Base-by-base conservation (phyloP, 2,888 invertebrate genomes). In the Synergus itoensis region DNA sequence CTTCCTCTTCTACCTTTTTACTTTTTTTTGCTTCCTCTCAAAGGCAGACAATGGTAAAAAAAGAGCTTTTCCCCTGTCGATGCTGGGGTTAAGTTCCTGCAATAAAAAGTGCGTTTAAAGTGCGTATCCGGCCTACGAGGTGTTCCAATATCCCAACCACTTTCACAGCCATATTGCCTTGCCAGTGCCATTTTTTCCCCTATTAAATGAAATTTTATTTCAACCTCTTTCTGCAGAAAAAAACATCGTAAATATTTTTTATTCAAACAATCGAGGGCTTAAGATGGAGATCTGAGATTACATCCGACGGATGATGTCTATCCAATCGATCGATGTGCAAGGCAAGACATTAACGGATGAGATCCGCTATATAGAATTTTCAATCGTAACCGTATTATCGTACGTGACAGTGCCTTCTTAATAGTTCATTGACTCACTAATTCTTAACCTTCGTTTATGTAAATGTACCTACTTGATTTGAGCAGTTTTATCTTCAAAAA, bases 311-410 rank as follows among this genome's bases (percentile, higher is more conserved):
- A 65, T 65, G 65, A 65, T n/a, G 41, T 65, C 65, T 65, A 65
- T 65, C 41, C 41, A 65, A 16, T 65, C 65, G 41, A 65, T 65
- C 41, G 41, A 11, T n/a, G 43, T 41, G 65, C 65, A 65, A 65
- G 65, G 41, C 65, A 40, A 28, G 28, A 28, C 65, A 65, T 64
- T 40, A 40, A 36, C 64, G 64, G 64, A 64, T 65, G 65, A 41
- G 65, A 65, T 65, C 65, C 65, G 65, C 65, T 65, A 65, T 41
- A 43, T 65, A 65, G 64, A 64, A 64, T 64, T 40, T 36, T 64
- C 40, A 36, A 64, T 64, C 36, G 14, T 64, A 64, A 64, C 64
- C 64, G 40, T 64, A 64, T 63, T 63, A 63, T 63, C 63, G 14
- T 28, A 36, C 63, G 36, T 64, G 64, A 64, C 64, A 64, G 64